Evolutionary conservation across 2,888 invertebrate species (phyloP).

Genomic region (Criorhina ranunculi): DNA sequence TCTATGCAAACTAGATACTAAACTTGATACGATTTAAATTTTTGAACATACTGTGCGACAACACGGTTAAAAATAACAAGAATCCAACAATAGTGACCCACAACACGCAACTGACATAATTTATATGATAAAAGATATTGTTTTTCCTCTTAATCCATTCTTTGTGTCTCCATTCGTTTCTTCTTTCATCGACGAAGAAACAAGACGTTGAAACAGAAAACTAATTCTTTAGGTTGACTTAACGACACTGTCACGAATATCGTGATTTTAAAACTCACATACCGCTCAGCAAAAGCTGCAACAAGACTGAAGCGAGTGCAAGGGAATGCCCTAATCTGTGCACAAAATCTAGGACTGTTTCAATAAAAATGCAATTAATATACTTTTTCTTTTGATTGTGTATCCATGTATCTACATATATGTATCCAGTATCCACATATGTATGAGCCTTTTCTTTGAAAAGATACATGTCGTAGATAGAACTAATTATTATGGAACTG

Average conservation of each 20-base stretch:
- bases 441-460: slow-evolving; percentile 5
- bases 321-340: slow-evolving; percentile 68
- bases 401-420: too few species aligned
- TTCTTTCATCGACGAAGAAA: slow-evolving; percentile 9
- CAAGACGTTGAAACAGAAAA: not conserved
- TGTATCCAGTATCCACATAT: not conserved
- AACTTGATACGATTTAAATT: not conserved
- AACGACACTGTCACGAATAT: slow-evolving; percentile 73
- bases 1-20: too few species aligned
- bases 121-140: slow-evolving; percentile 52
- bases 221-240: slow-evolving; percentile 32
- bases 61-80: not conserved
- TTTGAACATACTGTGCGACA: slow-evolving; percentile 12
- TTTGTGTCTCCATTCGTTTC: slow-evolving; percentile 30
- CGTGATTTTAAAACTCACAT: slow-evolving; percentile 56
- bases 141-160: slow-evolving; percentile 28
- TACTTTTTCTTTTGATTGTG: slow-evolving; percentile 60
- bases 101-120: slow-evolving; percentile 52
- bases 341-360: slow-evolving; percentile 71
- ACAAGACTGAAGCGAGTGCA: not conserved
- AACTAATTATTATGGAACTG: slow-evolving; percentile 75
- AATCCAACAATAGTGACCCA: not conserved
- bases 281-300: too few species aligned
- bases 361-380: slow-evolving; percentile 75
- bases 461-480: slow-evolving; percentile 65